phyloP scores from a whole-genome alignment of 2,888 invertebrate genomes.

The Cryptops parisi region DNA sequence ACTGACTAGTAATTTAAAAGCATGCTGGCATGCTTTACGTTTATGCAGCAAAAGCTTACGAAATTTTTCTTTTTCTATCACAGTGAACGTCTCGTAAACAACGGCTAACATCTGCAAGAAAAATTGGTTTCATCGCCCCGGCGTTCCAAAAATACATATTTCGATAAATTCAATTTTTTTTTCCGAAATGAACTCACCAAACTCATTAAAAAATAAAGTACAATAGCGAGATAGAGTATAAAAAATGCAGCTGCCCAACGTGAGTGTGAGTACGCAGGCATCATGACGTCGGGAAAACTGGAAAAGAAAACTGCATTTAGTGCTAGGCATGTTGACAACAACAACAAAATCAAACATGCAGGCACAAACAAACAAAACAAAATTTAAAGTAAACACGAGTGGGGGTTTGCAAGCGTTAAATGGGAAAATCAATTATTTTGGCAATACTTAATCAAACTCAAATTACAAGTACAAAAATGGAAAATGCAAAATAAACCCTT shows the following conservation, averaged over 20 bases:
- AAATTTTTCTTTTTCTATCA: conserved; percentile 71
- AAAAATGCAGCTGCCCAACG: conserved; percentile 76
- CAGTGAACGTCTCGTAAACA: conserved; percentile 76
- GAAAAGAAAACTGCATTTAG: conserved; percentile 24
- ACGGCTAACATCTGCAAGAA: conserved; percentile 70
- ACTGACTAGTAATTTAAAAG: conserved; percentile 64
- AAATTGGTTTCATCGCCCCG: too few species aligned
- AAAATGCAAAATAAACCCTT: too few species aligned
- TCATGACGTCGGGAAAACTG: conserved; percentile 86
- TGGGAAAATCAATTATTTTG: too few species aligned
- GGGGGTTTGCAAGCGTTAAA: too few species aligned
- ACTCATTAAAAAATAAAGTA: conserved; percentile 76
- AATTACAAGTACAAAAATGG: too few species aligned
- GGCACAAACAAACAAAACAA: too few species aligned
- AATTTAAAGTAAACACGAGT: too few species aligned
- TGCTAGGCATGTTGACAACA: background rate
- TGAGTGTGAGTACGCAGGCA: conserved; percentile 67
- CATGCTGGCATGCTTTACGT: conserved; percentile 61
- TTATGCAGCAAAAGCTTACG: conserved; percentile 66
- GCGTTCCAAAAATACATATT: too few species aligned
- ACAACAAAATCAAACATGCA: too few species aligned
- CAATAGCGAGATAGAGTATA: conserved; percentile 67
- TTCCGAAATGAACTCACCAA: conserved; percentile 57
- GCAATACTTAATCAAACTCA: too few species aligned
- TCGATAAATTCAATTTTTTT: too few species aligned